Percentiles rank a stretch among this genome's conserved stretches.
Evolutionary conservation across 2,888 invertebrate genomes (phyloP).

Genomic region (Plutella xylostella): DNA sequence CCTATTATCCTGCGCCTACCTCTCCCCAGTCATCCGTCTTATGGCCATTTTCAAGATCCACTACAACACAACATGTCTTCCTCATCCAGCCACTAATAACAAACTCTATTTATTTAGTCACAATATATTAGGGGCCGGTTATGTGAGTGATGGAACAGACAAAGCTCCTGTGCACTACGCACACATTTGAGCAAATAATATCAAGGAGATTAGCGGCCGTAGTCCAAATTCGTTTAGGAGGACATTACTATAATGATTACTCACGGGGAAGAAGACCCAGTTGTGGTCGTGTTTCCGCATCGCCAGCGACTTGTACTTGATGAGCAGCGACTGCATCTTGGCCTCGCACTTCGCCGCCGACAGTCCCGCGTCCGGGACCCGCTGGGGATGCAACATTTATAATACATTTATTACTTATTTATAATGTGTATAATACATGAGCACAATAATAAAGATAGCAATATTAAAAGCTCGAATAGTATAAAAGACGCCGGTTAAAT

Average conservation of each 20-base stretch:
- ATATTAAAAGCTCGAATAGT: neutral
- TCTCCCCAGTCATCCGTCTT: too few relatives aligned
- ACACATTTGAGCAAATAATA: neutral
- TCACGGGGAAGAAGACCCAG: neutral
- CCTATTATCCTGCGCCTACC: too few relatives aligned
- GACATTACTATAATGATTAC: neutral
- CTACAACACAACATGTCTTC: too few relatives aligned
- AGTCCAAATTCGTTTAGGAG: too few relatives aligned
- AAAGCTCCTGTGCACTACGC: too few relatives aligned
- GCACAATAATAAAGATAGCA: neutral
- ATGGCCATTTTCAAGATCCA: too few relatives aligned
- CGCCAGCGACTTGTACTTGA: neutral
- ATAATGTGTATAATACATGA: neutral
- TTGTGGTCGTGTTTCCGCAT: neutral
- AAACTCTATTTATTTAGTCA: too few relatives aligned
- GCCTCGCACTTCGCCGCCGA: neutral
- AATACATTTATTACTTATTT: neutral
- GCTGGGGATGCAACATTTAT: neutral
- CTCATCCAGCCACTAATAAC: too few relatives aligned
- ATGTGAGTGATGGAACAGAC: too few relatives aligned
- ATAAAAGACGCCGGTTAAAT: too few relatives aligned
- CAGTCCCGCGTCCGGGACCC: neutral
- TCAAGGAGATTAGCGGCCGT: neutral
- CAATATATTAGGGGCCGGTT: too few relatives aligned
- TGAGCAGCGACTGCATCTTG: slow-evolving; percentile 3